Percentiles rank a stretch among this genome's conserved stretches.
Conservation (phyloP, 2,888 invertebrate species). For the Mythimna impura region DNA sequence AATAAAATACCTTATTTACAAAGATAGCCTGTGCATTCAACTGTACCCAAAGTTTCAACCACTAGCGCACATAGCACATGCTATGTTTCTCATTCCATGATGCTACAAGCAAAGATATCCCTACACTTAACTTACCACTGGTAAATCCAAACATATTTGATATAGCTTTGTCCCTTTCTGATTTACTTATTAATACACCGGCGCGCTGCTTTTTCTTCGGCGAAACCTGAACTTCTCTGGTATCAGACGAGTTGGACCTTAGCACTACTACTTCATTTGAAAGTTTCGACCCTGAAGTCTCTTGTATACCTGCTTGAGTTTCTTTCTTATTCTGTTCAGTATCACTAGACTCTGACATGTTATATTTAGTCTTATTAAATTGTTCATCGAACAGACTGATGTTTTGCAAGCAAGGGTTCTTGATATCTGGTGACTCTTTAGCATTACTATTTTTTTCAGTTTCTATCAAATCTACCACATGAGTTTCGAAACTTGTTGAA, state of each 20-base stretch:
- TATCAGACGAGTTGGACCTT: constrained; percentile 75
- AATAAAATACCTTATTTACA: background rate
- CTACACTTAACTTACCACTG: constrained; percentile 79
- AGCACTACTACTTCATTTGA: constrained; percentile 69
- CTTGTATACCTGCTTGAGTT: constrained; percentile 36
- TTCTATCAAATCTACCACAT: constrained; percentile 16
- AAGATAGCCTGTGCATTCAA: constrained; percentile 9
- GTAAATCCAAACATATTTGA: constrained; percentile 83
- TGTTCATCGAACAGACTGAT: constrained; percentile 81
- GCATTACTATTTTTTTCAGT: constrained; percentile 7
- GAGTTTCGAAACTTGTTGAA: constrained; percentile 45
- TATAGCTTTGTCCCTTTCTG: constrained; percentile 74
- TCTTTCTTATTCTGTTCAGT: constrained; percentile 57
- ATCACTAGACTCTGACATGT: constrained; percentile 73
- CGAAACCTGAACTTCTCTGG: constrained; percentile 39
- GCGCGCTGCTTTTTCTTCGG: constrained; percentile 48
- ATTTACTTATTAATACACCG: constrained; percentile 54
- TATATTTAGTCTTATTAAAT: constrained; percentile 72
- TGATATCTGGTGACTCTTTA: constrained; percentile 37
- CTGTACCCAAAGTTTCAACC: background rate
- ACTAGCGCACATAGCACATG: constrained; percentile 13
- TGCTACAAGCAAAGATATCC: constrained; percentile 46
- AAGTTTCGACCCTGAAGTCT: constrained; percentile 22
- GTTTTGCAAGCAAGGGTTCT: constrained; percentile 81
- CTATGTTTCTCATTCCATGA: constrained; percentile 20